phyloP scores from a whole-genome alignment of 2,113 vertebrate species.

The Nansenia antarctica region DNA sequence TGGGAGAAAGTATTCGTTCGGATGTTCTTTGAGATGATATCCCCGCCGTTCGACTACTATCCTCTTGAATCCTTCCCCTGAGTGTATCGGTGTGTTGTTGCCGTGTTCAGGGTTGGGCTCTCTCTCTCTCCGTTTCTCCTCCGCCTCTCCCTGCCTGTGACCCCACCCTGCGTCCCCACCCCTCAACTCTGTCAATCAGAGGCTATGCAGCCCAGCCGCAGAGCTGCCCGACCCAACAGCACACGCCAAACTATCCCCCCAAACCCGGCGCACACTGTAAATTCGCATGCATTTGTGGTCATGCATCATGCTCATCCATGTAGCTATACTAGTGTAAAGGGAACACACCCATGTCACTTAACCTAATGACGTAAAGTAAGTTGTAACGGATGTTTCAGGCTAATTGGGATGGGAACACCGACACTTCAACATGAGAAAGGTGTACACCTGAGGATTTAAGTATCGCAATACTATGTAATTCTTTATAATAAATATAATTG shows the following conservation, averaged over 20 bases:
- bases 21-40: conserved; percentile 66
- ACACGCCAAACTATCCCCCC: conserved; percentile 16
- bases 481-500: too few species aligned
- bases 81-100: conserved; percentile 73
- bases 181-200: conserved; percentile 77
- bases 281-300: conserved; percentile 13
- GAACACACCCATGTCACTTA: conserved; percentile 58
- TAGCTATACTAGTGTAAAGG: neutral
- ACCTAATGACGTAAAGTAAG: conserved; percentile 67
- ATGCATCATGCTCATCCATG: conserved; percentile 9
- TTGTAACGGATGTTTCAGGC: neutral
- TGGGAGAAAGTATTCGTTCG: conserved; percentile 26
- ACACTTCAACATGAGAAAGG: too few species aligned
- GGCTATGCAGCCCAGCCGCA: conserved; percentile 55
- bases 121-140: conserved; percentile 79
- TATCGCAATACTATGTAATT: neutral
- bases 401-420: neutral
- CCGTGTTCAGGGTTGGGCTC: conserved; percentile 80
- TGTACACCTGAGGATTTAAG: too few species aligned
- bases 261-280: conserved; percentile 23
- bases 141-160: conserved; percentile 83
- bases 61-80: conserved; percentile 50
- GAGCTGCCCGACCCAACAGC: conserved; percentile 38
- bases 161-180: conserved; percentile 86
- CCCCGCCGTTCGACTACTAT: conserved; percentile 70